Conservation (phyloP, 2,113 vertebrate species). For the Ochotona princeps region DNA sequence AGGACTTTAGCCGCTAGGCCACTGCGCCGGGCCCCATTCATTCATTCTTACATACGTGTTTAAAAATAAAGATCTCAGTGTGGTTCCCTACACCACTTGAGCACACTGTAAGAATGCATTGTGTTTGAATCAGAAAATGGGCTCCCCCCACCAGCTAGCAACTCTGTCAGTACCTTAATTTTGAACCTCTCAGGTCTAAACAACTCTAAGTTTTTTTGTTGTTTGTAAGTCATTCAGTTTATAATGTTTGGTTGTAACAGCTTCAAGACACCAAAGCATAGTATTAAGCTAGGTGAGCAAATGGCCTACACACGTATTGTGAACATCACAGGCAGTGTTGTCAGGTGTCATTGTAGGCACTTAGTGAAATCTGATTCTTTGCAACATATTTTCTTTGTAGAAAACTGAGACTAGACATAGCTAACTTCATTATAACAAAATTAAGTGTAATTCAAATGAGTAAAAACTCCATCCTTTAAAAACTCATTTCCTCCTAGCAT, state of each 20-base stretch:
- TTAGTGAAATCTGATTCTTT: neutral
- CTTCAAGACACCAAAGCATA: neutral
- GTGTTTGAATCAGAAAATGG: neutral
- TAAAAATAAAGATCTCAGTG: too few species aligned
- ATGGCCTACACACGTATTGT: neutral
- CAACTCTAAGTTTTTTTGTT: neutral
- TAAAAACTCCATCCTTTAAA: neutral
- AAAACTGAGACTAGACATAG: neutral
- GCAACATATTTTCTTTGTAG: neutral
- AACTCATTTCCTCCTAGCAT: constrained; percentile 10
- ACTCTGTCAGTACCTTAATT: neutral
- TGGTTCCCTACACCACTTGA: neutral
- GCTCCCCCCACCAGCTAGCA: neutral
- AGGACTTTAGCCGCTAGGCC: too few species aligned
- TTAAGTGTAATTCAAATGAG: neutral
- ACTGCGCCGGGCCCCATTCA: too few species aligned
- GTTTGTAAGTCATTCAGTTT: neutral
- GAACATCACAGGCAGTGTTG: neutral
- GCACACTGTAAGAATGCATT: neutral
- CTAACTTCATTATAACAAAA: neutral
- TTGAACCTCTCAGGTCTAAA: neutral
- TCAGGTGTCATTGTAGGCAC: neutral
- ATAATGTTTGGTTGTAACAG: neutral
- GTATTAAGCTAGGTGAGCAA: neutral
- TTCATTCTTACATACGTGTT: too few species aligned